These are phyloP conservation scores for Drosophila leontia DNA, from an alignment of 1,140 invertebrate species.

Conservation along the genomic window DNA sequence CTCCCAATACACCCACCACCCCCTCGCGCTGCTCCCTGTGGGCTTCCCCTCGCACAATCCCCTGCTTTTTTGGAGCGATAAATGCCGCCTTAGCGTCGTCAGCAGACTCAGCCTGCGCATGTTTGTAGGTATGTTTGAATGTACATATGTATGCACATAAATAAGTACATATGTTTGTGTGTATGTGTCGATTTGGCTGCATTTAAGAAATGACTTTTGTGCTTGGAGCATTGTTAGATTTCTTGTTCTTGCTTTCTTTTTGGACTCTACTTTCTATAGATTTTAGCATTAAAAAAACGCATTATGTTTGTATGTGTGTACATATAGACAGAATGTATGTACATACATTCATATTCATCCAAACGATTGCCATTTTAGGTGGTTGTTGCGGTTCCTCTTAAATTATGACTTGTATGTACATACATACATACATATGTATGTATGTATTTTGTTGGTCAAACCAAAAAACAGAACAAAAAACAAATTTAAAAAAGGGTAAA, in stretches of 20 bases:
- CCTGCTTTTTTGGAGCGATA: constrained; percentile 41
- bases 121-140: constrained; percentile 24
- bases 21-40: constrained; percentile 1
- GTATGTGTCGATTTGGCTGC: constrained; percentile 49
- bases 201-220: constrained; percentile 37
- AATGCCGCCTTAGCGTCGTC: constrained; percentile 52
- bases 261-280: constrained; percentile 29
- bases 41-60: constrained; percentile 21
- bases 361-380: constrained; percentile 11
- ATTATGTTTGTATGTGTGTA: background rate
- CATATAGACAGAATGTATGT: background rate
- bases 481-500: background rate
- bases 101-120: constrained; percentile 46
- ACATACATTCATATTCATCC: background rate
- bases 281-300: background rate
- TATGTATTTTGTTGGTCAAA: constrained; percentile 3
- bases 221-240: constrained; percentile 37
- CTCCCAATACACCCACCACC: constrained; percentile 65
- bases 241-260: constrained; percentile 15
- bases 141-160: background rate
- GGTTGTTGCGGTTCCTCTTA: background rate
- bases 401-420: background rate
- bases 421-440: background rate
- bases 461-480: background rate
- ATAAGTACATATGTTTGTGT: background rate